Evolutionary conservation across 2,888 invertebrate genomes (phyloP).

Genomic region (Lithosia quadra): DNA sequence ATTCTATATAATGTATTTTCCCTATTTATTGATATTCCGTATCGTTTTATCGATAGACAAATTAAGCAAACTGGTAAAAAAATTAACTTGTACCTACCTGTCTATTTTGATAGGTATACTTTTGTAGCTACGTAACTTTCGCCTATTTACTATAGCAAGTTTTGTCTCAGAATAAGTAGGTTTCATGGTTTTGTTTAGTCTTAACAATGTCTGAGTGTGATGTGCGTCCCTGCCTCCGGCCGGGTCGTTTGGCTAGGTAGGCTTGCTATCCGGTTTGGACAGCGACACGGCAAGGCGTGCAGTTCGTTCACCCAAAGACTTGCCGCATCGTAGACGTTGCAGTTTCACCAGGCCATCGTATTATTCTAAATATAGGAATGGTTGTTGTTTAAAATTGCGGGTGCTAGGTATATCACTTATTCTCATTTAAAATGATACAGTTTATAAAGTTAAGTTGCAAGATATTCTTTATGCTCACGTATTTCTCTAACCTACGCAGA

Average conservation of each 20-base stretch:
- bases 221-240: constrained; percentile 52
- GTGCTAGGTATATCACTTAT: constrained; percentile 6
- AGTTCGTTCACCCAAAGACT: constrained; percentile 81
- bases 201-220: constrained; percentile 56
- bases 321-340: constrained; percentile 72
- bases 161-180: not conserved
- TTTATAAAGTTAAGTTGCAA: too few relatives aligned
- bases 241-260: constrained; percentile 69
- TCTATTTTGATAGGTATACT: too few relatives aligned
- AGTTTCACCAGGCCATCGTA: constrained; percentile 73
- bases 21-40: not conserved
- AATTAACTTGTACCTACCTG: too few relatives aligned
- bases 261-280: constrained; percentile 82
- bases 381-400: constrained; percentile 33
- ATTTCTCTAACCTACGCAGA: too few relatives aligned
- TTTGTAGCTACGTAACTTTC: not conserved
- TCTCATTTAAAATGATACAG: not conserved
- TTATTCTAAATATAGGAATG: constrained; percentile 59
- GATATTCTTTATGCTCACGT: too few relatives aligned
- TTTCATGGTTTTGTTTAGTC: constrained; percentile 54
- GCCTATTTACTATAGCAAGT: not conserved
- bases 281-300: constrained; percentile 59
- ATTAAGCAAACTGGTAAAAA: not conserved
- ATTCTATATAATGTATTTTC: too few relatives aligned
- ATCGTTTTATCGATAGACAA: not conserved